phyloP scores from a whole-genome alignment of 2,113 vertebrate species.

The Lepus timidus region DNA sequence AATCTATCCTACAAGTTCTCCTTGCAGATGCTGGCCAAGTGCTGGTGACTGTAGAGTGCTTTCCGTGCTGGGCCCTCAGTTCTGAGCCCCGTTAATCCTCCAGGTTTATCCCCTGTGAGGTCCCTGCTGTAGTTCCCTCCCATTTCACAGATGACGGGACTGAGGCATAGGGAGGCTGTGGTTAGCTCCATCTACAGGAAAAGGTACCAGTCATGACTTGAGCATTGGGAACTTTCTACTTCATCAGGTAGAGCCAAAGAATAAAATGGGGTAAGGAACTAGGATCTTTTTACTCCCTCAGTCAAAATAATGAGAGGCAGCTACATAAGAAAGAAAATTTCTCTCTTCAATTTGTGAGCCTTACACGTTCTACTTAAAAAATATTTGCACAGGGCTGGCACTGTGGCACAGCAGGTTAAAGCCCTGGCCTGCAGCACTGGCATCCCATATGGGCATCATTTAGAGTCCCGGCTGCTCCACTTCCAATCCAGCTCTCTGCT shows the following conservation, averaged over 20 bases:
- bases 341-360: constrained; percentile 24
- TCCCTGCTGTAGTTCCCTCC: not conserved
- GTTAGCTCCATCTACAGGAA: not conserved
- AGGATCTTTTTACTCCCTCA: constrained; percentile 16
- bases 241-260: not conserved
- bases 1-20: not conserved
- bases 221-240: not conserved
- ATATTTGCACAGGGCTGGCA: no score
- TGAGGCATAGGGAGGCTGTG: not conserved
- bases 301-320: not conserved
- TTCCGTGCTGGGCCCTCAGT: not conserved
- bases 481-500: no score
- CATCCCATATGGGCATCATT: no score
- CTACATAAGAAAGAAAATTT: not conserved
- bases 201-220: not conserved
- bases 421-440: no score
- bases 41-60: not conserved
- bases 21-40: not conserved
- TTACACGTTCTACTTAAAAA: not conserved
- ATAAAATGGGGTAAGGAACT: not conserved
- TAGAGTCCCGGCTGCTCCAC: no score
- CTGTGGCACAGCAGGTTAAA: no score
- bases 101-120: not conserved
- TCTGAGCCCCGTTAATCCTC: not conserved
- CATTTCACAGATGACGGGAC: not conserved